Base-by-base conservation (phyloP, 2,797 vertebrate species). In the Acanthornis magna region DNA sequence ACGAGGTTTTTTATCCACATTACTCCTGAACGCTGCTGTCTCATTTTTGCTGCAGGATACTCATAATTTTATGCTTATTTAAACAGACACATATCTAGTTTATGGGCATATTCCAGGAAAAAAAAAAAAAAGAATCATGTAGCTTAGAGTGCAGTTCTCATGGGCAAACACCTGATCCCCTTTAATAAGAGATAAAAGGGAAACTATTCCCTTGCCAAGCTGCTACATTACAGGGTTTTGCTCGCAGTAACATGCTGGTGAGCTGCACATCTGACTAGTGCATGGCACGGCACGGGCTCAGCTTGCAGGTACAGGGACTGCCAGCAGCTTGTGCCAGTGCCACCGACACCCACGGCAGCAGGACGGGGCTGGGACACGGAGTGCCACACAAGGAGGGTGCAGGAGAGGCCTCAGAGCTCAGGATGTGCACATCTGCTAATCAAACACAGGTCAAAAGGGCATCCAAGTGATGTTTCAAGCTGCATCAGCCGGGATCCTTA, bases 141-240 rank as follows among this genome's bases (percentile, higher is more conserved):
- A 94, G 97, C 97, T 98, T 73, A 71, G 86, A 97, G 97, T 95
- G 73, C 51, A 95, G 83, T 95, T 97, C 98, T 97, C 95, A 92
- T 96, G 97, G 98, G 98, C 97, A 98, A 98, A 98, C 98, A 98
- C 97, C 98, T 98, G 98, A 98, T 98, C 97, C 98, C 98, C 94
- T 96, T 97, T 98, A 97, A 97, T 97, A 96, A 97, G 96, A 93
- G 95, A 97, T 95, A 97, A 96, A 97, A 96, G 88, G 87, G 88
- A 97, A 96, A 94, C 12, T 27, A 94, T 96, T 94, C 87, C 73
- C 89, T 84, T 88, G 83, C 88, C 81, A 45, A 79, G 92, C 93
- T 88, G 83, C 94, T 95, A 22, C 73, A 47, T 87, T 74, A 13
- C 57, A 18, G 62, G 45, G 82, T 48, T 93, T 94, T 91, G 93